Evolutionary conservation across 2,888 invertebrate genomes (phyloP).

Genomic region (Pristionchus mayeri): DNA sequence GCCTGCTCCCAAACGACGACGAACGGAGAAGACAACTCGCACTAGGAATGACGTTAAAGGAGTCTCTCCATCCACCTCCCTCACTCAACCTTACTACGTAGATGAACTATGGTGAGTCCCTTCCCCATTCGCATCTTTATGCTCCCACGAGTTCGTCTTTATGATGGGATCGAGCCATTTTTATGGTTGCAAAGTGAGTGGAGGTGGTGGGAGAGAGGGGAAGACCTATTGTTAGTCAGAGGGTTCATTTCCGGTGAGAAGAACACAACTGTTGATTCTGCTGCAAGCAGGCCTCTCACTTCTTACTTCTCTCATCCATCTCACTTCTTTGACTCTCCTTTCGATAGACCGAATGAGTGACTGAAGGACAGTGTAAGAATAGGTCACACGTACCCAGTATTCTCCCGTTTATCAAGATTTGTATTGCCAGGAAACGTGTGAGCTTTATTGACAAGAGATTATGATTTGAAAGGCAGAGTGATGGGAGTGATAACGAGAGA

Average conservation of each 20-base stretch:
- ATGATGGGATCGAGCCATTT: background rate
- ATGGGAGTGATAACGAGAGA: background rate
- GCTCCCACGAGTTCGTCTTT: background rate
- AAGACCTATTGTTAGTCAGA: background rate
- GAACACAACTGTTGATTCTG: slow-evolving; percentile 13
- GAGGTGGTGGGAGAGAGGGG: background rate
- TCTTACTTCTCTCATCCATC: slow-evolving; percentile 21
- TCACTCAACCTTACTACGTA: slow-evolving; percentile 1
- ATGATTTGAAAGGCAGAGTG: background rate
- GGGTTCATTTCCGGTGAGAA: slow-evolving; percentile 20
- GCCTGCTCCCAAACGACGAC: slow-evolving; percentile 44
- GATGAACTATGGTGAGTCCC: slow-evolving; percentile 22
- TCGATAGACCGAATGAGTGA: slow-evolving; percentile 9
- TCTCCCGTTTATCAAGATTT: background rate
- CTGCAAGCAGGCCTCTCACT: background rate
- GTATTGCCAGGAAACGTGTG: background rate
- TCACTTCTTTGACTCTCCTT: slow-evolving; percentile 23
- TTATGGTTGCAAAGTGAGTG: background rate
- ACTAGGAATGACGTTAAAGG: background rate
- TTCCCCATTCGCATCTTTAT: background rate
- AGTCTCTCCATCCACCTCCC: background rate
- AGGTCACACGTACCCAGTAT: background rate
- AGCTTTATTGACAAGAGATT: slow-evolving; percentile 24
- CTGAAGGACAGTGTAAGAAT: background rate
- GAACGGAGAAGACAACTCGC: slow-evolving; percentile 29